These are phyloP conservation scores for Neodontobutis hainanensis DNA, from an alignment of 2,113 vertebrate genomes.

Conservation along the genomic window DNA sequence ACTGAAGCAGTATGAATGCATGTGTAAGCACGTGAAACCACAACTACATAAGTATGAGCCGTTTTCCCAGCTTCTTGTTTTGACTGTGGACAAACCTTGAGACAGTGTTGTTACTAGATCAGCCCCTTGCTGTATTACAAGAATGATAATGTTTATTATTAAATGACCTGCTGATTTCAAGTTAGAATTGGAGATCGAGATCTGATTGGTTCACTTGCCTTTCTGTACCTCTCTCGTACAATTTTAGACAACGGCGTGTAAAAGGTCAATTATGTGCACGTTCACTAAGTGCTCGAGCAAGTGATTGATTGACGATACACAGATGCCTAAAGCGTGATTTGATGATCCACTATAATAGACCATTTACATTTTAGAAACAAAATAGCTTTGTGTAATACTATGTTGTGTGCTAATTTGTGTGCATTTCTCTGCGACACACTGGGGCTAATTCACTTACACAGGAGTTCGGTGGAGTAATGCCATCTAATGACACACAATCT, in stretches of 20 bases:
- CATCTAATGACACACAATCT: slow-evolving; percentile 74
- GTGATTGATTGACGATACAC: neutral
- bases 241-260: too few species aligned
- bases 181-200: too few species aligned
- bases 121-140: slow-evolving; percentile 51
- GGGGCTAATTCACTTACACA: slow-evolving; percentile 70
- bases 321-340: neutral
- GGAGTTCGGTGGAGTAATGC: slow-evolving; percentile 68
- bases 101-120: slow-evolving; percentile 47
- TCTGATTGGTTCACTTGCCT: too few species aligned
- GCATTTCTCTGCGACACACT: slow-evolving; percentile 42
- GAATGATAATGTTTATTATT: slow-evolving; percentile 52
- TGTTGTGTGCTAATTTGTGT: slow-evolving; percentile 27
- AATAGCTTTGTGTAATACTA: slow-evolving; percentile 23
- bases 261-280: too few species aligned
- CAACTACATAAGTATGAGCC: slow-evolving; percentile 21
- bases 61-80: slow-evolving; percentile 66
- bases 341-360: slow-evolving; percentile 3
- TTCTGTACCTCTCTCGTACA: too few species aligned
- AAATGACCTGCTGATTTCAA: slow-evolving; percentile 11
- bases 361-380: slow-evolving; percentile 23
- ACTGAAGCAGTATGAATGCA: slow-evolving; percentile 26
- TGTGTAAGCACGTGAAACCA: slow-evolving; percentile 42
- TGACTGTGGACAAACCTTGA: slow-evolving; percentile 51
- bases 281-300: neutral